Evolutionary conservation across 1,140 invertebrate species (phyloP).

Genomic region (Hormaphis cornu): DNA sequence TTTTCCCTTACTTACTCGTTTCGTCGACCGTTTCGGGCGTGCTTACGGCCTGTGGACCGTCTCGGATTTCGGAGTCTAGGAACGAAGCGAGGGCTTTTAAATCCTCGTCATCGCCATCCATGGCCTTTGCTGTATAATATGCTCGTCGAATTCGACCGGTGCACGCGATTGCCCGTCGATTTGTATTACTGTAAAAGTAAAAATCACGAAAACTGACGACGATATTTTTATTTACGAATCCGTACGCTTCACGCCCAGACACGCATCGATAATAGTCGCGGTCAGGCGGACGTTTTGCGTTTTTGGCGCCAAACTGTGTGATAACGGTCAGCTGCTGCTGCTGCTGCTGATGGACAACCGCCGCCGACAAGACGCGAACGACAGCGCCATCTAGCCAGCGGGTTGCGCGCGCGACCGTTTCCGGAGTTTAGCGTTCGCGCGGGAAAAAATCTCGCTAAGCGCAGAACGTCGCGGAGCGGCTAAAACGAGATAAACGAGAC

Average conservation of each 20-base stretch:
- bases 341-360: too few relatives aligned
- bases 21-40: background rate
- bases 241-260: background rate
- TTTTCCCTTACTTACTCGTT: too few relatives aligned
- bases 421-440: background rate
- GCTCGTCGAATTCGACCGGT: too few relatives aligned
- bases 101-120: constrained; percentile 2
- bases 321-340: too few relatives aligned
- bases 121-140: too few relatives aligned
- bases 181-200: too few relatives aligned
- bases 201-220: too few relatives aligned
- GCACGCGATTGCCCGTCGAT: too few relatives aligned
- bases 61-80: background rate
- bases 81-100: constrained; percentile 2
- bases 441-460: background rate
- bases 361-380: too few relatives aligned
- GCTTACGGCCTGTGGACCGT: too few relatives aligned
- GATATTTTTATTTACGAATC: too few relatives aligned
- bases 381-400: background rate
- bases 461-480: background rate
- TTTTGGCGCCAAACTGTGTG: constrained; percentile 20
- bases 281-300: background rate
- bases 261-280: background rate
- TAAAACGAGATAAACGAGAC: background rate
- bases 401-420: background rate